Conservation (phyloP, 2,888 invertebrate genomes). For the Nomada flava region DNA sequence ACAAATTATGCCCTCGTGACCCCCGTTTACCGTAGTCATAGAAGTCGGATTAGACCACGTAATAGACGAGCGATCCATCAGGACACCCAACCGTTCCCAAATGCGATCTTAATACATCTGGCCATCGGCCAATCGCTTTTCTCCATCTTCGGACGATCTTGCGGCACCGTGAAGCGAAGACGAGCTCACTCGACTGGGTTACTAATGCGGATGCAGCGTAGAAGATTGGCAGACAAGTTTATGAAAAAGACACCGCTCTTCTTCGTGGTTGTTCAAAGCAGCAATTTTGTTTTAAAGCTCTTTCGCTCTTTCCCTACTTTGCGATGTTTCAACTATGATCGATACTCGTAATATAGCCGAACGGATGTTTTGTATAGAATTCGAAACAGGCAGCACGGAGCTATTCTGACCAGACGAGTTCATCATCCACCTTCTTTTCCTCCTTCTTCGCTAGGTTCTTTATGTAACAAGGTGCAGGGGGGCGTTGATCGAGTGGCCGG, state of each 20-base stretch:
- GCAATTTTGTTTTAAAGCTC: too few species aligned
- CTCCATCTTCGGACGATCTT: conserved; percentile 54
- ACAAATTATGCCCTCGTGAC: conserved; percentile 67
- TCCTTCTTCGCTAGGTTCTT: conserved; percentile 21
- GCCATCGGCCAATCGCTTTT: conserved; percentile 64
- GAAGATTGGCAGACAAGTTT: conserved; percentile 48
- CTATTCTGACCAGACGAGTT: conserved; percentile 39
- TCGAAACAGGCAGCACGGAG: not conserved
- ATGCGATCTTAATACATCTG: conserved; percentile 74
- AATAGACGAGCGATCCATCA: conserved; percentile 74
- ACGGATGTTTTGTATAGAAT: not conserved
- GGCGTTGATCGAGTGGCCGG: conserved; percentile 69
- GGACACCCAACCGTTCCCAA: conserved; percentile 63
- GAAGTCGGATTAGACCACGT: conserved; percentile 68
- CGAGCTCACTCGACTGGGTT: conserved; percentile 50
- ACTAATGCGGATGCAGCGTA: conserved; percentile 42
- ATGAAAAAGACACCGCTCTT: not conserved
- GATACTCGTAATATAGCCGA: not conserved
- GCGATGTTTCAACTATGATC: too few species aligned
- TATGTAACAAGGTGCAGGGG: conserved; percentile 40
- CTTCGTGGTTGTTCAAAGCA: not conserved
- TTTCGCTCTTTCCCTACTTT: too few species aligned
- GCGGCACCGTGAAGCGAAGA: conserved; percentile 41
- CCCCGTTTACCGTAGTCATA: conserved; percentile 68
- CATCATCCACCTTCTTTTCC: conserved; percentile 31